A percentile compares a stretch with the other conserved stretches of the same genome.
phyloP scores from a whole-genome alignment of 2,113 vertebrate species.

The Sceloporus tristichus region DNA sequence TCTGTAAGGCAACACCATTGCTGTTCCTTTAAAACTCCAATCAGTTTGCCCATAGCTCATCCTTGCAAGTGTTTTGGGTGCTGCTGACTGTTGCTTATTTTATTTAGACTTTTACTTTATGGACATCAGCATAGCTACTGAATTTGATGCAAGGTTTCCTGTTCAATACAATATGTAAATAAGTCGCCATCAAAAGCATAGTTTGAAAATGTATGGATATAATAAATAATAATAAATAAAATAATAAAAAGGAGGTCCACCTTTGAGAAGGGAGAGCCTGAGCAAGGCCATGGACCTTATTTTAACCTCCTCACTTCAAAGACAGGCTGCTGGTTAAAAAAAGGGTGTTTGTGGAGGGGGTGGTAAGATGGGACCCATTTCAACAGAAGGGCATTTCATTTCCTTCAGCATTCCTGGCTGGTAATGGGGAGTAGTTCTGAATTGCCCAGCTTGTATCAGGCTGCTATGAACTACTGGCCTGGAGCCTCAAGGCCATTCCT shows the following conservation, averaged over 20 bases:
- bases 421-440: constrained; percentile 84
- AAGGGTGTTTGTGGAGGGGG: constrained; percentile 17
- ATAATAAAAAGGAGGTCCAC: constrained; percentile 57
- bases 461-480: constrained; percentile 80
- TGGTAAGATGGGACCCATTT: constrained; percentile 67
- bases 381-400: constrained; percentile 88
- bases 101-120: background rate
- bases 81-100: rapidly evolving
- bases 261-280: constrained; percentile 69
- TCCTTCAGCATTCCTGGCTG: constrained; percentile 84
- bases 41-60: constrained; percentile 44
- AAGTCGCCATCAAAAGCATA: background rate
- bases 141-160: background rate
- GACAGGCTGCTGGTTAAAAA: constrained; percentile 60
- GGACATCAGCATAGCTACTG: background rate
- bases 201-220: background rate
- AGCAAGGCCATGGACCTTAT: constrained; percentile 79
- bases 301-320: constrained; percentile 90
- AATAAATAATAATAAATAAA: background rate
- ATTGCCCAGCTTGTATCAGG: constrained; percentile 83
- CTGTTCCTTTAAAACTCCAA: constrained; percentile 34
- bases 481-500: constrained; percentile 82
- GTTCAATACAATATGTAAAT: too few species aligned
- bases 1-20: constrained; percentile 63
- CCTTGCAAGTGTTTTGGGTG: background rate